Evolutionary conservation across 2,888 invertebrate genomes (phyloP), one percentile per base, ranked within the genome.

Genomic region (Resseliella maxima): DNA sequence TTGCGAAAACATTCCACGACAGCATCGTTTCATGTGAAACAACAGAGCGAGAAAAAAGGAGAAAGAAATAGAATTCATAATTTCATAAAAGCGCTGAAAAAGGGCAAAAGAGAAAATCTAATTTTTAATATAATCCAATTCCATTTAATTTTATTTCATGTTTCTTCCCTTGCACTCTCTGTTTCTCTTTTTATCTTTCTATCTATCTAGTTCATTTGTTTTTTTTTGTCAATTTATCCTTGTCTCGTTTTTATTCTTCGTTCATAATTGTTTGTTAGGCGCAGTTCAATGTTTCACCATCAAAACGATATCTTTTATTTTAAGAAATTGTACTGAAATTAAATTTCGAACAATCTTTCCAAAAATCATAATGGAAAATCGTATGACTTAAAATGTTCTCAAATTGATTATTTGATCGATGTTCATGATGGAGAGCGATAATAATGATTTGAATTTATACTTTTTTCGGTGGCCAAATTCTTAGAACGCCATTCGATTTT

Each of bases 61-160:
- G 24, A 24, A 24, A 31, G 27, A 59, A 21, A 50, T 2, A 50
- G n/a, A 72, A 72, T 31, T 72, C 72, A 72, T 72, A 72, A 72
- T 72, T 72, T 72, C 15, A 72, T 72, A 72, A 31, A 72, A 72
- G 72, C 72, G 72, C 72, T 72, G 72, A n/a, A 72, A 72, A 72
- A 72, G 72, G 72, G 31, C 72, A 72, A 35, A 72, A 72, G 72
- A 72, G 72, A 72, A 72, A 72, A 72, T 72, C 72, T 72, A 72
- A 72, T 72, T 72, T 72, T 72, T 72, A 72, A 72, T 72, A 72
- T 72, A 72, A 72, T 72, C 31, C 72, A 72, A 72, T 72, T 72
- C 31, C 31, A 72, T 72, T 72, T 72, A 72, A 72, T 72, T 72
- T 72, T 72, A 72, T 72, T 72, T 27, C 31, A 72, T 15, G 31